phyloP scores from a whole-genome alignment of 2,888 invertebrate species.

The Drosophila picticornis region DNA sequence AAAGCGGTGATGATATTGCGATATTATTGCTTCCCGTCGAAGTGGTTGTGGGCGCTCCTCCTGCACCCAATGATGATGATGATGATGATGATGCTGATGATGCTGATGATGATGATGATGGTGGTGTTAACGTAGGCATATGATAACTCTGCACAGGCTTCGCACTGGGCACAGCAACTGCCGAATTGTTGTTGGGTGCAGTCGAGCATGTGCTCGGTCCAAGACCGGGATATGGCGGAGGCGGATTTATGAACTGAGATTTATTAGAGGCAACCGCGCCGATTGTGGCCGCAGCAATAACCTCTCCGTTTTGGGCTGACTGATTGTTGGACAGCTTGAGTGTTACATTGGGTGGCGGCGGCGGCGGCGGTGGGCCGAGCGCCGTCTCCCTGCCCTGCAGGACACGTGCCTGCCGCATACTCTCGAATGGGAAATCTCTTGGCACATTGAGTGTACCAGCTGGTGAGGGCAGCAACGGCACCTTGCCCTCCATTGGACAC shows the following conservation, averaged over 20 bases:
- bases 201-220: constrained; percentile 51
- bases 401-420: constrained; percentile 95
- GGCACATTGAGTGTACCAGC: constrained; percentile 83
- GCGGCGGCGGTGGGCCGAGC: constrained; percentile 65
- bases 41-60: constrained; percentile 50
- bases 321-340: constrained; percentile 80
- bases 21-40: constrained; percentile 86
- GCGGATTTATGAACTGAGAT: constrained; percentile 84
- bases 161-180: constrained; percentile 35
- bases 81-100: constrained; percentile 25
- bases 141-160: constrained; percentile 46
- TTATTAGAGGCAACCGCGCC: constrained; percentile 61
- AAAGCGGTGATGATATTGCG: constrained; percentile 93
- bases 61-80: constrained; percentile 17
- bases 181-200: constrained; percentile 42
- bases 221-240: constrained; percentile 83
- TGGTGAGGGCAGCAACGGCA: constrained; percentile 86
- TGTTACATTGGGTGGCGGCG: constrained; percentile 77
- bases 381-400: constrained; percentile 90
- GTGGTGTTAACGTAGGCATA: constrained; percentile 35
- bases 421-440: constrained; percentile 93
- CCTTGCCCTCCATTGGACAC: constrained; percentile 93
- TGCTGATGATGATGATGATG: constrained; percentile 16
- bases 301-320: constrained; percentile 68
- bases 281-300: constrained; percentile 50